phyloP scores from a whole-genome alignment of 2,113 vertebrate species.

The Martes martes region DNA sequence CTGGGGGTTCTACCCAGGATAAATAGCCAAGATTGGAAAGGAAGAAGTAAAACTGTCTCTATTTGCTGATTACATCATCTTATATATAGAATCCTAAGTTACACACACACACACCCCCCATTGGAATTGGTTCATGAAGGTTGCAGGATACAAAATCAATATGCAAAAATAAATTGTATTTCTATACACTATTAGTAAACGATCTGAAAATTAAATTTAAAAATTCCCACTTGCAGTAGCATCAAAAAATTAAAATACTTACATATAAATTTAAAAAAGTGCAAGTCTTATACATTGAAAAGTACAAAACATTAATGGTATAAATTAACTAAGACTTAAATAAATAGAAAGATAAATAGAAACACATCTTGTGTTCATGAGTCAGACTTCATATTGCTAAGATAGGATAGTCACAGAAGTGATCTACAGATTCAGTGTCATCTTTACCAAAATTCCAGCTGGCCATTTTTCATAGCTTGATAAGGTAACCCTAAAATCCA shows the following conservation, averaged over 20 bases:
- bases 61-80: not conserved
- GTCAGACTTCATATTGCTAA: not conserved
- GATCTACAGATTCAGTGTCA: not conserved
- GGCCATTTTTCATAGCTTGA: not conserved
- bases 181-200: not conserved
- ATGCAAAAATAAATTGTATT: not conserved
- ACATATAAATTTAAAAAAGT: not conserved
- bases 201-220: not conserved
- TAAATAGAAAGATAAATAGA: not conserved
- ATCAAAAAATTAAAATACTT: not conserved
- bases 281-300: not conserved
- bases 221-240: not conserved
- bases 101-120: not conserved
- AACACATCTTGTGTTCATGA: not conserved
- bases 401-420: not conserved
- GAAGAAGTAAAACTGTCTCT: not conserved
- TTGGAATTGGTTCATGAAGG: not conserved
- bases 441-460: not conserved
- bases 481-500: not conserved
- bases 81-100: not conserved
- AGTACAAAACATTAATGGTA: not conserved
- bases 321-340: not conserved
- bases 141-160: not conserved
- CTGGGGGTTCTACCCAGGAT: not conserved
- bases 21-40: not conserved